Base-by-base conservation (phyloP, 2,797 vertebrate species). In the Eospalax fontanierii region DNA sequence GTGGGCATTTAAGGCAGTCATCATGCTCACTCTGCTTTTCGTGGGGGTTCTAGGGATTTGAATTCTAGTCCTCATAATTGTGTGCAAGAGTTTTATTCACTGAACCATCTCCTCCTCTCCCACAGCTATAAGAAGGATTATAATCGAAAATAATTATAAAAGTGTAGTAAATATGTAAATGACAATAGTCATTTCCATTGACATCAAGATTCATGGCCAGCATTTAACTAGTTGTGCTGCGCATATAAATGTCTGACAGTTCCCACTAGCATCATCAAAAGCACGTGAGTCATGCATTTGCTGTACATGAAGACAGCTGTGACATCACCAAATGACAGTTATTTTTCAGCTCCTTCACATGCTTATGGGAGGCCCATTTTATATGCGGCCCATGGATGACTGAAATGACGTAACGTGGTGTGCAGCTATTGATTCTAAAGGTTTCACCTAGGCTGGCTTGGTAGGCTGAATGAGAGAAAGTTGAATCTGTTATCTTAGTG, bases 331-430 rank as follows among this genome's bases (percentile, higher is more conserved):
- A 28, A 9, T 38, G 2, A 28, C 21, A 54, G 57, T 28, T 24
- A 38, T 54, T 33, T 70, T 24, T 33, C 35, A 54, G 3, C 68
- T 65, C 19, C 4, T 14, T 24, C 33, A 5, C 73, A 9, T 33
- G 16, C 57, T 78, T 33, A 9, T 7, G 68, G 26, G 70, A 73
- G 6, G 3, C 0, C 28, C 18, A 2, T 40, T 3, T 0, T 54
- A 14, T 19, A 24, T 73, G 2, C 22, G 82, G 19, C 22, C 82
- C 33, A 9, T 10, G 4, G 38, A 16, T 79, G 54, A 19, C 21
- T 46, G 24, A 54, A 38, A 74, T 5, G 6, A 35, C 16, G 18
- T 33, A 40, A 43, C 12, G 26, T 43, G 3, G 18, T n/a, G 22
- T 11, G 6, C 43, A 70, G 1, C 10, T 73, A 35, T 28, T 21